A percentile compares a stretch with the other conserved stretches of the same genome.
These are phyloP conservation scores for Mionectes olivaceus DNA, from an alignment of 2,797 vertebrate species.

Conservation along the genomic window DNA sequence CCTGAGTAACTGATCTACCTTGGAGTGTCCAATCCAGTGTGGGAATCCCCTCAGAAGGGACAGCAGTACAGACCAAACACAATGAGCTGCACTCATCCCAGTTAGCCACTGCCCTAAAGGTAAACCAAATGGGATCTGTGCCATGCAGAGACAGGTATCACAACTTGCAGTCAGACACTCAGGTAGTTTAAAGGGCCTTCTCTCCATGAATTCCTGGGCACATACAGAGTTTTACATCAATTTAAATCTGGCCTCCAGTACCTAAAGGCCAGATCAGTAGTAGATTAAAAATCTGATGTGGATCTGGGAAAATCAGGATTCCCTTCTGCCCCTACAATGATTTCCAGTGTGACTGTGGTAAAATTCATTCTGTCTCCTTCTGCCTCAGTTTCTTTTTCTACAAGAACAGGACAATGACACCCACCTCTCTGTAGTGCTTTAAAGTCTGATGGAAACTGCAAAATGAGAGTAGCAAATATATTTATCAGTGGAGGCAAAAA, in stretches of 20 bases:
- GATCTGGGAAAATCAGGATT: neutral
- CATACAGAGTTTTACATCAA: neutral
- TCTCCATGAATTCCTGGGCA: neutral
- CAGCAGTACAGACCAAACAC: neutral
- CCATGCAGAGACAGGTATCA: neutral
- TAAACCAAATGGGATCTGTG: rapidly evolving
- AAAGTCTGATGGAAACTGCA: neutral
- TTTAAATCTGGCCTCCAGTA: neutral
- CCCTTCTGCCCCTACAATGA: neutral
- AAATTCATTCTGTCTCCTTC: neutral
- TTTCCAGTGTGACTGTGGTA: neutral
- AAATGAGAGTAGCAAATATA: neutral
- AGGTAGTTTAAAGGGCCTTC: neutral
- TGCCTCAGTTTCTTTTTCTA: neutral
- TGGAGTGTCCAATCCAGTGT: rapidly evolving
- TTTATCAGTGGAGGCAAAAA: neutral
- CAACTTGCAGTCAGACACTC: neutral
- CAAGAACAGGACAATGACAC: neutral
- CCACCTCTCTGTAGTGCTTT: neutral
- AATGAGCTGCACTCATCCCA: neutral
- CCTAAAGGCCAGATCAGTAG: neutral
- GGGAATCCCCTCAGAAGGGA: neutral
- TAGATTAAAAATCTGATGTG: neutral
- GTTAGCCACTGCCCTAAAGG: neutral
- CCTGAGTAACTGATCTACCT: neutral